Conservation (phyloP, 2,113 vertebrate species). For the Jacana jacana region DNA sequence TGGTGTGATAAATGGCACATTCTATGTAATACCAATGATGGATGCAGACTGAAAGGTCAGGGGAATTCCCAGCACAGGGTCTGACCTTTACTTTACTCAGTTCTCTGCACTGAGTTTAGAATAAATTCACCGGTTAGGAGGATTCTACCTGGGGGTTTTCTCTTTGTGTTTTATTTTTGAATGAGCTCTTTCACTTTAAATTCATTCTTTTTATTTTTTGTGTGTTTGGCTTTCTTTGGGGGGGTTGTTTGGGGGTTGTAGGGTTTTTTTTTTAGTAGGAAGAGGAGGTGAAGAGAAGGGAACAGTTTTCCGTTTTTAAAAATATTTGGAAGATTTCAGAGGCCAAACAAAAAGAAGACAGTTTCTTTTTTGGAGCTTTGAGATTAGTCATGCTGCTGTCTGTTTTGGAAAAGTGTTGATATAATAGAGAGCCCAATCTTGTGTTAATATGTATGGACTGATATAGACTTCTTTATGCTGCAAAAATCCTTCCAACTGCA, state of each 20-base stretch:
- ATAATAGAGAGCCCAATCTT: conserved; percentile 53
- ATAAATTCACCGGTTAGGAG: conserved; percentile 58
- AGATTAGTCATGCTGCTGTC: conserved; percentile 60
- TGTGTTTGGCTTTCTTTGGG: not conserved
- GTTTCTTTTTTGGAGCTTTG: conserved; percentile 40
- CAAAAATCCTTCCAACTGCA: conserved; percentile 44
- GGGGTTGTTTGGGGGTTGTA: not conserved
- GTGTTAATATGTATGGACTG: conserved; percentile 41
- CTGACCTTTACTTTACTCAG: conserved; percentile 72
- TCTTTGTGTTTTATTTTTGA: conserved; percentile 53
- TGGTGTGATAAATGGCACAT: conserved; percentile 70
- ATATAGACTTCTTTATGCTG: not conserved
- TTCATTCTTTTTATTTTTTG: not conserved
- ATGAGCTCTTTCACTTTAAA: conserved; percentile 42
- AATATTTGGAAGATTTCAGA: conserved; percentile 40
- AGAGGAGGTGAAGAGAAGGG: not conserved
- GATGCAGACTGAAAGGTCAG: conserved; percentile 70
- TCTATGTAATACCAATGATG: conserved; percentile 70
- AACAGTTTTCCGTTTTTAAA: not conserved
- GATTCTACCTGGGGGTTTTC: conserved; percentile 47
- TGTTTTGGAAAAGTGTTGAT: conserved; percentile 46
- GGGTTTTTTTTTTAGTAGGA: not conserved
- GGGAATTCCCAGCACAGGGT: conserved; percentile 71
- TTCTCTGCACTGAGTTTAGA: conserved; percentile 49
- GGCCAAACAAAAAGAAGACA: not conserved